Evolutionary conservation across 2,113 vertebrate species (phyloP), one percentile per base, ranked within the genome.

Genomic region (Pica pica): DNA sequence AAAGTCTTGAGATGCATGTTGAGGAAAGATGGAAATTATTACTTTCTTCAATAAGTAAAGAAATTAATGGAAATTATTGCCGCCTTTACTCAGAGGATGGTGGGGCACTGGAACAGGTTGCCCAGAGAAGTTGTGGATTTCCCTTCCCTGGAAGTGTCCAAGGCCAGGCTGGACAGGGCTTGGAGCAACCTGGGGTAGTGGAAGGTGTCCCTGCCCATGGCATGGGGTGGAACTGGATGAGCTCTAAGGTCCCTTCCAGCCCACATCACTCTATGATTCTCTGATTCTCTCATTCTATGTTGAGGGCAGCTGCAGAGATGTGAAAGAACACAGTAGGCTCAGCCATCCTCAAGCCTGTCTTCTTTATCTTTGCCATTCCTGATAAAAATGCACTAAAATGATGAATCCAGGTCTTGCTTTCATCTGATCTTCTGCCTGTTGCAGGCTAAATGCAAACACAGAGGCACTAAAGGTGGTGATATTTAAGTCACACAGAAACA

Each of bases 101-200:
- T 11, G 21, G 16, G 21, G 5, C 39, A 11, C 41, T 69, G 31
- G 26, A 7, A 61, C 4, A 61, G 14, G 21, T 0, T 76, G 8
- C 17, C 11, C 63, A 83, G 63, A 42, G 41, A 27, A 35, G 8
- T 6, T 47, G n/a, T 35, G 71, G 22, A 7, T 69, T 10, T 8
- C 5, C 31, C 13, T 59, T 31, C 14, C 8, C 55, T 83, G 63
- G 21, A 11, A 69, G 26, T 15, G 21, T 9, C 12, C 70, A 49
- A 61, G 55, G n/a, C 5, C 55, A 61, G 17, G 20, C 0, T 82
- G 77, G 53, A 39, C 0, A 0, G 23, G 24, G 14, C 14, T 68
- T 83, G 63, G 35, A 63, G 27, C 26, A 49, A 0, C 56, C 22
- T 61, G 79, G 21, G 24, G 4, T 1, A 14, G 26, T 55, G 35